Evolutionary conservation across 2,888 invertebrate genomes (phyloP).

Genomic region (Imbricaverruca yamaguchii): DNA sequence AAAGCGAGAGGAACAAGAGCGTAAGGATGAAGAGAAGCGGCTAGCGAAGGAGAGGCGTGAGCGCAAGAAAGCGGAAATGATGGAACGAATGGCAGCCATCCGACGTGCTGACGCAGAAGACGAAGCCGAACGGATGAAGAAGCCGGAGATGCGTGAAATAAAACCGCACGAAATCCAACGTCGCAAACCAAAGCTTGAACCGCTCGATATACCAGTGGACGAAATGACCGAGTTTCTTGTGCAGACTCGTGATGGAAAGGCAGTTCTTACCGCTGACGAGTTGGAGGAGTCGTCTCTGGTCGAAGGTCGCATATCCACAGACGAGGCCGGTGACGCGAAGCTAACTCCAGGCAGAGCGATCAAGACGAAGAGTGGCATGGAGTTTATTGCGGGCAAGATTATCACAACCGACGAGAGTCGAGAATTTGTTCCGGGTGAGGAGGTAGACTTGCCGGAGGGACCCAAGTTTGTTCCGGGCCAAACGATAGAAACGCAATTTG

Average conservation of each 20-base stretch:
- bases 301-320: neutral
- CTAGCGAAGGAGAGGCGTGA: slow-evolving; percentile 48
- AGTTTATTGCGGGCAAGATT: slow-evolving; percentile 54
- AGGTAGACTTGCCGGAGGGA: slow-evolving; percentile 20
- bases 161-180: slow-evolving; percentile 19
- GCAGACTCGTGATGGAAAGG: neutral
- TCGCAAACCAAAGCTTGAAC: neutral
- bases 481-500: neutral
- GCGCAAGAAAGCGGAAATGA: neutral
- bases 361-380: neutral
- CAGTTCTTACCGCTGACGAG: neutral
- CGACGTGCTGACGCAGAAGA: slow-evolving; percentile 13
- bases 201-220: neutral
- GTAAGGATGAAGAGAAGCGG: neutral
- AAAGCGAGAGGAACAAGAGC: neutral
- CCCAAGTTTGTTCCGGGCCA: slow-evolving; percentile 33
- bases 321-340: neutral
- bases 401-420: slow-evolving; percentile 47
- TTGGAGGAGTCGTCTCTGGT: neutral
- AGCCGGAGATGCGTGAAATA: slow-evolving; percentile 17
- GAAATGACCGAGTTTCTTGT: neutral
- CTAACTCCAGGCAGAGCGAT: neutral
- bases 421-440: slow-evolving; percentile 28
- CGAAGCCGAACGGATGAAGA: slow-evolving; percentile 10
- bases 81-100: neutral